These are phyloP conservation scores for Tupaia tana DNA, from an alignment of 2,113 vertebrate species.

Conservation along the genomic window DNA sequence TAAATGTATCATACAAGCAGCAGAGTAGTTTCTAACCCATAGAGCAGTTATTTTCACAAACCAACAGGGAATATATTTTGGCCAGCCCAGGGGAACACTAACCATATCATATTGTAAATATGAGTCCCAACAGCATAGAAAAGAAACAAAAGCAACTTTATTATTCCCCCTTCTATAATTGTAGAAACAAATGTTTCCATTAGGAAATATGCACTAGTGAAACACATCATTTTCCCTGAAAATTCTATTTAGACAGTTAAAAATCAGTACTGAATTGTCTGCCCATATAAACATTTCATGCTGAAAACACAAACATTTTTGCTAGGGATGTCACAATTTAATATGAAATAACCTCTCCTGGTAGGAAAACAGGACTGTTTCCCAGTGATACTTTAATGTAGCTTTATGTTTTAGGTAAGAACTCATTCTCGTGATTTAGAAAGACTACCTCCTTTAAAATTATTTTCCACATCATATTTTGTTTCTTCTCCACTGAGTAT, in stretches of 20 bases:
- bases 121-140: constrained; percentile 45
- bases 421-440: not conserved
- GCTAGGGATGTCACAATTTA: constrained; percentile 17
- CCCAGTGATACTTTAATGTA: constrained; percentile 25
- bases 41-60: constrained; percentile 43
- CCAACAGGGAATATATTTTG: constrained; percentile 13
- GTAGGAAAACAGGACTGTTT: constrained; percentile 7
- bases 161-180: constrained; percentile 43
- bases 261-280: constrained; percentile 6
- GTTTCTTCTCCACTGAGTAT: not conserved
- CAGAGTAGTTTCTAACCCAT: not conserved
- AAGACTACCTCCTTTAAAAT: not conserved
- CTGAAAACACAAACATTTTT: constrained; percentile 51
- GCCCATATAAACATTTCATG: constrained; percentile 53
- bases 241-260: constrained; percentile 62
- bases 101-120: constrained; percentile 34
- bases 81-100: constrained; percentile 19
- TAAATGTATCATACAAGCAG: not conserved
- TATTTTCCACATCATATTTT: not conserved
- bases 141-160: constrained; percentile 63
- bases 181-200: constrained; percentile 59
- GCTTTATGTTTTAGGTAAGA: constrained; percentile 28
- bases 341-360: constrained; percentile 2
- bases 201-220: not conserved
- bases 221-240: constrained; percentile 31